phyloP scores from a whole-genome alignment of 2,888 invertebrate genomes.

The Tholera decimalis region DNA sequence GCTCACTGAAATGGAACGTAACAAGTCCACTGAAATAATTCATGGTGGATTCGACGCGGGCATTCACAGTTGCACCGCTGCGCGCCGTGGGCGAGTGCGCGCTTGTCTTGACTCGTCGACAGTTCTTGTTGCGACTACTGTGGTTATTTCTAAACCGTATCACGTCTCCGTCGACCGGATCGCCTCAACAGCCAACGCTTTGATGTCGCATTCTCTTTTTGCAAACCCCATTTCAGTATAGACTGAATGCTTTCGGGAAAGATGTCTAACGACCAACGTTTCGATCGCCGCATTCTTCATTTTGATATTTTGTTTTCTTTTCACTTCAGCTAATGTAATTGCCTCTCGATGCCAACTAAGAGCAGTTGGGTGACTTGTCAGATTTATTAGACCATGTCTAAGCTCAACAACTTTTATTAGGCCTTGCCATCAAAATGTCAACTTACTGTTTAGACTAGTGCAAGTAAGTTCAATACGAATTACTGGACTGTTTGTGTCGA shows the following conservation, averaged over 20 bases:
- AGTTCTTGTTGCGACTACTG: slow-evolving; percentile 73
- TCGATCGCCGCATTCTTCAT: slow-evolving; percentile 71
- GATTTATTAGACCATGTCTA: slow-evolving; percentile 50
- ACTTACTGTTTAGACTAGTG: neutral
- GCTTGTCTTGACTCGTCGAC: slow-evolving; percentile 79
- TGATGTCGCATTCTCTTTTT: slow-evolving; percentile 90
- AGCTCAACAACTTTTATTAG: slow-evolving; percentile 30
- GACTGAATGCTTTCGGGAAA: slow-evolving; percentile 88
- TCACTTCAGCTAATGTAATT: slow-evolving; percentile 61
- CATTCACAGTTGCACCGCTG: slow-evolving; percentile 77
- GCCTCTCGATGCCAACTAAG: slow-evolving; percentile 57
- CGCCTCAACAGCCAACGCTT: slow-evolving; percentile 82
- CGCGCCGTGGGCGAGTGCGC: slow-evolving; percentile 80
- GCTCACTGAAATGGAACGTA: slow-evolving; percentile 83
- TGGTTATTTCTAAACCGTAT: slow-evolving; percentile 88
- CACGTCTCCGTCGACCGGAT: slow-evolving; percentile 86
- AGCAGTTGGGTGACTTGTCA: slow-evolving; percentile 40
- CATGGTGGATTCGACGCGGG: slow-evolving; percentile 85
- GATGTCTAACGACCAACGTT: slow-evolving; percentile 77
- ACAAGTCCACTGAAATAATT: slow-evolving; percentile 86
- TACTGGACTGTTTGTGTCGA: neutral
- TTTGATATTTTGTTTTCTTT: slow-evolving; percentile 70
- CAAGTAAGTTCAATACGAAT: slow-evolving; percentile 2
- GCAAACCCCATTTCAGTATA: slow-evolving; percentile 86
- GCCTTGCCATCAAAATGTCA: slow-evolving; percentile 35